These are phyloP conservation scores for Autographa pulchrina DNA, from an alignment of 2,888 invertebrate genomes.

Conservation along the genomic window DNA sequence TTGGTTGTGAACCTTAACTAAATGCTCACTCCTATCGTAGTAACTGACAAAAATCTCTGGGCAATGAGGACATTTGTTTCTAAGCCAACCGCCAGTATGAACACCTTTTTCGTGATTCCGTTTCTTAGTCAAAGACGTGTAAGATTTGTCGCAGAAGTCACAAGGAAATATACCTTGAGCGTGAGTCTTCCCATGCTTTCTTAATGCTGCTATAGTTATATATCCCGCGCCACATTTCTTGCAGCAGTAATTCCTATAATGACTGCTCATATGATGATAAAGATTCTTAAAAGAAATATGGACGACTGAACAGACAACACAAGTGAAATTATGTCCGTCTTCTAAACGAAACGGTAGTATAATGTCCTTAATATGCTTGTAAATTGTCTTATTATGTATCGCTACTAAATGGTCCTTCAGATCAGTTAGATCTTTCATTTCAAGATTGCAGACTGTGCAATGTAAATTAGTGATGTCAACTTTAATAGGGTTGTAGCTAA, in stretches of 20 bases:
- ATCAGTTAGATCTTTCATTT: constrained; percentile 79
- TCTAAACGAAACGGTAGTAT: constrained; percentile 84
- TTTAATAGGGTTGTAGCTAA: constrained; percentile 86
- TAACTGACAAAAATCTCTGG: constrained; percentile 84
- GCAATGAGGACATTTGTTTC: constrained; percentile 85
- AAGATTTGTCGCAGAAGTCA: constrained; percentile 86
- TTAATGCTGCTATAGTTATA: constrained; percentile 83
- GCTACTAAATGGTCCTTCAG: constrained; percentile 79
- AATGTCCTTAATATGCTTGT: constrained; percentile 84
- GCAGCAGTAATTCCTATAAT: constrained; percentile 85
- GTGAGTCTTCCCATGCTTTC: constrained; percentile 85
- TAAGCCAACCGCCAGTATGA: constrained; percentile 83
- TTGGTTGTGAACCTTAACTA: constrained; percentile 81
- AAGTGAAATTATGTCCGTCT: constrained; percentile 79
- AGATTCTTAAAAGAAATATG: constrained; percentile 85
- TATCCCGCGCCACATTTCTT: constrained; percentile 84
- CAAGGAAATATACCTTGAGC: constrained; percentile 88
- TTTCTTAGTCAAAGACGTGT: constrained; percentile 85
- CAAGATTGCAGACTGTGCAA: constrained; percentile 76
- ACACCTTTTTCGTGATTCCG: constrained; percentile 85
- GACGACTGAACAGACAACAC: constrained; percentile 81
- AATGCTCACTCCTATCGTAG: constrained; percentile 83
- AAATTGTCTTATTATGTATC: constrained; percentile 79
- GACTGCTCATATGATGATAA: constrained; percentile 86
- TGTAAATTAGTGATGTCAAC: constrained; percentile 81